Base-by-base conservation (phyloP, 2,113 vertebrate species). In the Tragelaphus scriptus region DNA sequence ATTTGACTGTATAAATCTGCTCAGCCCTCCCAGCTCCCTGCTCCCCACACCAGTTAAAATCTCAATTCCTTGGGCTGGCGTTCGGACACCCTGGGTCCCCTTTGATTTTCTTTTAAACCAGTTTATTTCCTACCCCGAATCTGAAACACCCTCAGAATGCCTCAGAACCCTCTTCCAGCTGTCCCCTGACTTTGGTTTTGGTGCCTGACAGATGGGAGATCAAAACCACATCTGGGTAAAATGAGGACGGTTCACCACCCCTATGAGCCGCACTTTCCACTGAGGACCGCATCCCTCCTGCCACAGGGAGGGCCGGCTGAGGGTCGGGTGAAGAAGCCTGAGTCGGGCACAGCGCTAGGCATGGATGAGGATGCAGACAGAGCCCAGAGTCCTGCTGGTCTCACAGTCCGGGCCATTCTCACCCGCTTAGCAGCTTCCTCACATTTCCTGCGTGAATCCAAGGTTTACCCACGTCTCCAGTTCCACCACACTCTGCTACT, bases 301-400 rank as follows among this genome's bases (percentile, higher is more conserved):
- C 21, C 1, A 4, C 51, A 16, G 85, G 68, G 14, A 63, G 65
- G 30, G 16, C 16, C 3, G 16, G n/a, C 3, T 47, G 55, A 93
- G 26, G 59, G 26, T 7, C 1, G 14, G 14, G 2, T 36, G 21
- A 6, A 14, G 25, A 25, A 1, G 1, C 10, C 1, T 3, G 40
- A 9, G 0, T 14, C 2, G 8, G n/a, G 55, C 44, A 13, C 8
- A 59, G 51, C 0, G 58, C 15, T 16, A 16, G 7, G 40, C 2
- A 2, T 1, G 9, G 47, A 11, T 4, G 58, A 5, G 4, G 58
- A 13, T 1, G 58, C 58, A 13, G 58, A 12, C 2, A n/a, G 21
- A 23, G 47, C 12, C 9, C 0, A 0, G 1, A 5, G 55, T 5
- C 7, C 2, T 1, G 8, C 6, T 23, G 4, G 16, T 4, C 14